These are phyloP conservation scores for Rhynchomys soricoides DNA, from an alignment of 2,113 vertebrate genomes.

Conservation along the genomic window DNA sequence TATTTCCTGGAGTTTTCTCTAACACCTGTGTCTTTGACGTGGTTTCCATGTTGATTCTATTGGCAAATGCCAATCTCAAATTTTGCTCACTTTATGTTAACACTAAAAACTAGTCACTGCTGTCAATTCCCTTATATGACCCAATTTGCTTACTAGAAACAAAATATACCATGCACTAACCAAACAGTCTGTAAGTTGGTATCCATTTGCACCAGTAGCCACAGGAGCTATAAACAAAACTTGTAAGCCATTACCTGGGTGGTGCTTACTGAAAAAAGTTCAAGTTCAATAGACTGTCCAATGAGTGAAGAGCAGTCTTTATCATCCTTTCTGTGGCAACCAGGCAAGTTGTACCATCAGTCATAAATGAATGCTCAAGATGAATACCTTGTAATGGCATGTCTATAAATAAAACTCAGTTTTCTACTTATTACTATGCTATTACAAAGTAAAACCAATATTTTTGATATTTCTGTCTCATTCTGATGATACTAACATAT, in stretches of 20 bases:
- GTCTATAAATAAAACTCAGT: neutral
- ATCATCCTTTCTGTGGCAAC: neutral
- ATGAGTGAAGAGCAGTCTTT: neutral
- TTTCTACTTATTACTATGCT: neutral
- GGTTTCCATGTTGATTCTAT: slow-evolving; percentile 7
- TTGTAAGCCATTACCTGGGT: neutral
- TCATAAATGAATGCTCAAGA: neutral
- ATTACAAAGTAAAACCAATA: neutral
- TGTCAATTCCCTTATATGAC: neutral
- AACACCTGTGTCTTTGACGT: neutral
- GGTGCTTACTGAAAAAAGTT: neutral
- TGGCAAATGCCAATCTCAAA: neutral
- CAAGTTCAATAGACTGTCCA: neutral
- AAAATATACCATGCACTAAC: neutral
- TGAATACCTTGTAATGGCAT: neutral
- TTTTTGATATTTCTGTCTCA: neutral
- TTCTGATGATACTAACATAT: slow-evolving; percentile 20
- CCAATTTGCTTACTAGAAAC: neutral
- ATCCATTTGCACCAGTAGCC: neutral
- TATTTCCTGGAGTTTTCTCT: slow-evolving; percentile 12
- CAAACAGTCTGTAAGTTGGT: neutral
- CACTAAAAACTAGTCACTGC: neutral
- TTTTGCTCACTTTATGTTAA: neutral
- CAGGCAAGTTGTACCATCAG: neutral
- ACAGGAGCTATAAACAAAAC: neutral